Evolutionary conservation across 2,888 invertebrate species (phyloP).

Genomic region (Scaptomyza cyrtandrae): DNA sequence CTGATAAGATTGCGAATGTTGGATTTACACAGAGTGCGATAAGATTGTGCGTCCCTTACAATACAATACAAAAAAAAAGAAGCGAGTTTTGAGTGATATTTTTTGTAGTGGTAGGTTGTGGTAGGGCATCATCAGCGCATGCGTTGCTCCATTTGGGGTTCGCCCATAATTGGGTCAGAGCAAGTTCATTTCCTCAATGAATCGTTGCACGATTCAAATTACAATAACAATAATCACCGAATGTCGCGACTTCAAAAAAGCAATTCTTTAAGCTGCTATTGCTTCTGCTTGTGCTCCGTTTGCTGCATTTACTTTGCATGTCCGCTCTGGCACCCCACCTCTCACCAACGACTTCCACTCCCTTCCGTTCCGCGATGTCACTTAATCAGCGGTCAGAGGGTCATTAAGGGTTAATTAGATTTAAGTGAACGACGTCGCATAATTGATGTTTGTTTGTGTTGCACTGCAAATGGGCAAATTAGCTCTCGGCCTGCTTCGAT

Average conservation of each 20-base stretch:
- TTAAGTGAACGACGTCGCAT: slow-evolving; percentile 73
- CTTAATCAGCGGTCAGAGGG: slow-evolving; percentile 79
- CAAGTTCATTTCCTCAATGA: slow-evolving; percentile 74
- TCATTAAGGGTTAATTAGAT: slow-evolving; percentile 81
- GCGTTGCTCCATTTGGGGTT: slow-evolving; percentile 35
- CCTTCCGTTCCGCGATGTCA: slow-evolving; percentile 28
- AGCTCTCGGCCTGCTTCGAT: slow-evolving; percentile 46
- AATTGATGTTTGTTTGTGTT: slow-evolving; percentile 66
- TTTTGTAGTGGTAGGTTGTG: slow-evolving; percentile 69
- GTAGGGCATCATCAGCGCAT: slow-evolving; percentile 67
- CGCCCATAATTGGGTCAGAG: slow-evolving; percentile 64
- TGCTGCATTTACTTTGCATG: slow-evolving; percentile 72
- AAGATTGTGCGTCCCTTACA: slow-evolving; percentile 17
- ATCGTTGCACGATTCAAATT: slow-evolving; percentile 53
- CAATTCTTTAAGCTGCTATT: slow-evolving; percentile 26
- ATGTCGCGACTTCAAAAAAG: slow-evolving; percentile 53
- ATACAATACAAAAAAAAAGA: not conserved
- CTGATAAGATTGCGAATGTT: slow-evolving; percentile 67
- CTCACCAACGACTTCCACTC: no score
- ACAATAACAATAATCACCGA: slow-evolving; percentile 32
- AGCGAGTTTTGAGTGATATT: not conserved
- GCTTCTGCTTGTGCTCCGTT: no score
- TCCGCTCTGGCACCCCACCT: slow-evolving; percentile 36
- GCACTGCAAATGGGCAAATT: slow-evolving; percentile 64
- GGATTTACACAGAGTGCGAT: slow-evolving; percentile 18